These are phyloP conservation scores for Denticeps clupeoides DNA, from an alignment of 2,797 vertebrate species.

Conservation along the genomic window DNA sequence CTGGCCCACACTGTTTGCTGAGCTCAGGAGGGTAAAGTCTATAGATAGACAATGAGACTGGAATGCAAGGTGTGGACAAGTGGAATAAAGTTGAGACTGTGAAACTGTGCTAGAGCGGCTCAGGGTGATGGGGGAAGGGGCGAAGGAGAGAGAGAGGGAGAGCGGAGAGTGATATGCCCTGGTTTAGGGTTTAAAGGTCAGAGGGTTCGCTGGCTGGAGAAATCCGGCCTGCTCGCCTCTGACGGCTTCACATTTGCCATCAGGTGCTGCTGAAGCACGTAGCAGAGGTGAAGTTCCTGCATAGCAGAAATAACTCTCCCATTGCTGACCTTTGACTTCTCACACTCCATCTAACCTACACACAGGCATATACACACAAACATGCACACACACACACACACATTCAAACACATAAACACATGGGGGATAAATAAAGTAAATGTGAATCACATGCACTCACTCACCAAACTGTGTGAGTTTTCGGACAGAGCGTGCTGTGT, in stretches of 20 bases:
- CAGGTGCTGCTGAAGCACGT: slow-evolving; percentile 11
- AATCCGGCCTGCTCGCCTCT: slow-evolving; percentile 23
- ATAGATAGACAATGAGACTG: slow-evolving; percentile 46
- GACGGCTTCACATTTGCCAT: slow-evolving; percentile 52
- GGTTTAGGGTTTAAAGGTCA: slow-evolving; percentile 46
- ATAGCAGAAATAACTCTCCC: slow-evolving; percentile 20
- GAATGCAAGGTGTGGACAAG: slow-evolving; percentile 52
- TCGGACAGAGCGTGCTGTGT: background rate
- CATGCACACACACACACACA: background rate
- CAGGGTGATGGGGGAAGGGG: slow-evolving; percentile 14
- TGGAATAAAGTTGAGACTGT: slow-evolving; percentile 45
- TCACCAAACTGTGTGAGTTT: slow-evolving; percentile 4
- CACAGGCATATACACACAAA: background rate
- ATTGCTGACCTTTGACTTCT: slow-evolving; percentile 32
- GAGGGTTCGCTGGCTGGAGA: no score
- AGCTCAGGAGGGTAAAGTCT: slow-evolving; percentile 53
- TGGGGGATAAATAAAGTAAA: no score
- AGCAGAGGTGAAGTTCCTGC: slow-evolving; percentile 11
- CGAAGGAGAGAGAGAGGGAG: slow-evolving; percentile 17
- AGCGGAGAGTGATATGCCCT: slow-evolving; percentile 21
- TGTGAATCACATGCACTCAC: background rate
- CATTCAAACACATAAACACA: background rate
- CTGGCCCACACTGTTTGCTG: slow-evolving; percentile 40
- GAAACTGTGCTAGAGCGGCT: background rate
- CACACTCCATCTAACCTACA: slow-evolving; percentile 38